Base-by-base conservation (phyloP, 2,113 vertebrate genomes). In the Ivindomyrus marchei region DNA sequence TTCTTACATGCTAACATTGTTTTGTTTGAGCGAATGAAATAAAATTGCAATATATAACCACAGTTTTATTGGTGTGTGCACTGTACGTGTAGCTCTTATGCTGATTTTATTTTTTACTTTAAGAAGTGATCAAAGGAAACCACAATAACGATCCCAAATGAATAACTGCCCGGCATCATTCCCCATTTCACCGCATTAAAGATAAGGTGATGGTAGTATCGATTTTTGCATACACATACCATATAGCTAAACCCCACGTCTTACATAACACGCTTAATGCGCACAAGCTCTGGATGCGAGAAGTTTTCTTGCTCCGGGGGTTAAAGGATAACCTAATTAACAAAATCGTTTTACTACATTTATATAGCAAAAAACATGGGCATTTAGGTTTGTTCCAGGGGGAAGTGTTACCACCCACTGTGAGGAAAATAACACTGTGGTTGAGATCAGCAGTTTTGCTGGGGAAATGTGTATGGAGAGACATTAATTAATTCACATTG, bases 21-120 rank as follows among this genome's bases (percentile, higher is more conserved):
- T 97, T 56, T 96, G 93, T 97, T 98, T 98, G 97, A 98, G 97
- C 94, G 95, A 97, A 97, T 97, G 93, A 97, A 99, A 99, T 98
- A 99, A 99, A 98, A 96, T 96, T 97, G 96, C 97, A 97, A 97
- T 97, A 97, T 95, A 95, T 95, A 88, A 94, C 58, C 42, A 53
- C 52, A 53, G 66, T 62, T 90, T 89, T 92, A 21, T 89, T 90
- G 56, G 83, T 89, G 46, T 92, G 84, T 87, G n/a, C 49, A 31
- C 9, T 85, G 74, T n/a, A 83, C n/a, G 3, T 46, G 87, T 52
- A 15, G 1, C n/a, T 46, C 19, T 88, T 15, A 84, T 8, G 31
- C 10, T 39, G 31, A 36, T 15, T 36, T 80, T n/a, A 3, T 74
- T 31, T 74, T 11, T 70, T 39, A 39, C 31, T 77, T 66, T 1